A percentile compares a stretch with the other conserved stretches of the same genome.
These are phyloP conservation scores for Pseudonaja textilis DNA, from an alignment of 2,113 vertebrate genomes.

Conservation along the genomic window DNA sequence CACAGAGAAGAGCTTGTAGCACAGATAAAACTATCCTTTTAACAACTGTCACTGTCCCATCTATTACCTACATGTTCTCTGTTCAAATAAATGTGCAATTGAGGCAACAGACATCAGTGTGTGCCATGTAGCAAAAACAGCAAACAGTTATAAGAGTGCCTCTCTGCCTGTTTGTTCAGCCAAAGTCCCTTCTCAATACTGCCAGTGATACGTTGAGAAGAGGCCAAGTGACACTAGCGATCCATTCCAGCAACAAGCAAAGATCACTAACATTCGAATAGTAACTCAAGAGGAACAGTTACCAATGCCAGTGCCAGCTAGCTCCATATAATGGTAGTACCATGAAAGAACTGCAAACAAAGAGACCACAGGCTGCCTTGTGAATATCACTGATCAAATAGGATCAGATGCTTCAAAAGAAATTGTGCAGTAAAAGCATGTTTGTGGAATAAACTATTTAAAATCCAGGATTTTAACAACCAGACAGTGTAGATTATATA, in stretches of 20 bases:
- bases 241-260: not conserved
- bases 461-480: not conserved
- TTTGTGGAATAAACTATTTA: not conserved
- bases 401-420: not conserved
- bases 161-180: not conserved
- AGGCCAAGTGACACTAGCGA: not conserved
- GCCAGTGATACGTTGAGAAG: not conserved
- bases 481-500: not conserved
- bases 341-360: not conserved
- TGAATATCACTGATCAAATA: not conserved
- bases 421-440: not conserved
- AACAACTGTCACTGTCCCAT: not conserved
- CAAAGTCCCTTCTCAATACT: not conserved
- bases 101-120: not conserved
- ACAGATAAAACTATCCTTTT: not conserved
- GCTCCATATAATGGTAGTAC: not conserved
- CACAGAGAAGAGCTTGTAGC: not conserved
- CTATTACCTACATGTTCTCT: too few species aligned
- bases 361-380: not conserved
- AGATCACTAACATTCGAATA: not conserved
- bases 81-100: not conserved
- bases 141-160: not conserved
- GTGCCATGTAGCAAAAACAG: too few species aligned
- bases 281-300: not conserved
- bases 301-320: not conserved